Evolutionary conservation across 2,113 vertebrate genomes (phyloP).

Genomic region (Phalacrocorax carbo): DNA sequence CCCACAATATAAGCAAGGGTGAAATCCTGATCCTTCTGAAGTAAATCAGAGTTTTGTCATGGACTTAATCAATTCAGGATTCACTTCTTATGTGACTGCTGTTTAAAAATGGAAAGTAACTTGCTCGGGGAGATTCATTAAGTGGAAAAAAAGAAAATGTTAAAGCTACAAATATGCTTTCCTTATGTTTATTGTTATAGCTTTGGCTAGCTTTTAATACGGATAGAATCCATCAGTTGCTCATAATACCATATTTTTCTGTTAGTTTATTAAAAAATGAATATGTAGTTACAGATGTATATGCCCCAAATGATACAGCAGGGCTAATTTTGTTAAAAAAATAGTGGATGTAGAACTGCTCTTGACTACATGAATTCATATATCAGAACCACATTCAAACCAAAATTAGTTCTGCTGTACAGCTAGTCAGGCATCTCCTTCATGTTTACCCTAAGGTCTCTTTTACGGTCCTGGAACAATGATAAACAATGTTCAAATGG

Average conservation of each 20-base stretch:
- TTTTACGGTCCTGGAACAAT: background rate
- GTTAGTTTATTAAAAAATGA: background rate
- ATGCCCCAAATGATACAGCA: background rate
- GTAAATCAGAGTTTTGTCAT: background rate
- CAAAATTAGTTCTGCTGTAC: background rate
- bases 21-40: background rate
- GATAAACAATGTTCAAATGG: background rate
- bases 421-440: background rate
- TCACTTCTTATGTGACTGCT: background rate
- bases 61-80: background rate
- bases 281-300: background rate
- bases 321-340: background rate
- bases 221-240: background rate
- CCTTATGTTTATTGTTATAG: background rate
- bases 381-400: background rate
- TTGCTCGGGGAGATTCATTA: background rate
- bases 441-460: background rate
- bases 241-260: background rate
- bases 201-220: background rate
- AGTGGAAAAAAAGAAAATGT: background rate
- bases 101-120: background rate
- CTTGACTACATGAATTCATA: accelerated
- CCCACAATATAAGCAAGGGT: background rate
- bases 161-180: background rate
- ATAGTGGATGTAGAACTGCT: background rate